Base-by-base conservation (phyloP, 2,888 invertebrate genomes). In the Phengaris arion region DNA sequence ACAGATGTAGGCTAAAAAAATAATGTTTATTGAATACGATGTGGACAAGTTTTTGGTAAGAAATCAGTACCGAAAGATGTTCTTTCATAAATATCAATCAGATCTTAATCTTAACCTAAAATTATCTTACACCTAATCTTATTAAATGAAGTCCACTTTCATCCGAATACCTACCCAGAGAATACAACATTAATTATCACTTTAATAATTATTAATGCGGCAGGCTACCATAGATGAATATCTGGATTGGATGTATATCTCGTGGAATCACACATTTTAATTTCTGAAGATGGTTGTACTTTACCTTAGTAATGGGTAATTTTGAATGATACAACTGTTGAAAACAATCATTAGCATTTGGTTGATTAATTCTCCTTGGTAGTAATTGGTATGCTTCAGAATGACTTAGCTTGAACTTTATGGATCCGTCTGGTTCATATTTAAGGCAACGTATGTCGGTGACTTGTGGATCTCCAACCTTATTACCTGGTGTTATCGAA, bases 391-490 rank as follows among this genome's bases (percentile, higher is more conserved):
- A 22, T 22, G 22, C 22, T 22, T 22, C 22, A 1, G 22, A 22
- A 22, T 22, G 22, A 22, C 22, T n/a, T n/a, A 55, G 55, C 55
- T 55, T 55, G 55, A 55, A 55, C 55, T 55, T 55, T 55, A 55
- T n/a, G n/a, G n/a, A n/a, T n/a, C 55, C 55, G n/a, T 55, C 55
- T 55, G 55, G 55, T 55, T 55, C 13, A n/a, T 55, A 55, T 55
- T 55, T 55, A 55, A 55, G 55, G 55, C 55, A 55, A 55, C 55
- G 55, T 55, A 55, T 55, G 55, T 55, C 55, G 55, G 55, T 55
- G 55, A 55, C 55, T 55, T 55, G 55, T 55, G 55, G 55, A 55
- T 55, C 55, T 55, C 55, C 55, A 55, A 55, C 55, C 55, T 55
- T 55, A 55, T 55, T 55, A 55, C 55, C 55, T 55, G 55, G 55